Evolutionary conservation across 2,888 invertebrate species (phyloP).

Genomic region (Spilosoma lubricipeda): DNA sequence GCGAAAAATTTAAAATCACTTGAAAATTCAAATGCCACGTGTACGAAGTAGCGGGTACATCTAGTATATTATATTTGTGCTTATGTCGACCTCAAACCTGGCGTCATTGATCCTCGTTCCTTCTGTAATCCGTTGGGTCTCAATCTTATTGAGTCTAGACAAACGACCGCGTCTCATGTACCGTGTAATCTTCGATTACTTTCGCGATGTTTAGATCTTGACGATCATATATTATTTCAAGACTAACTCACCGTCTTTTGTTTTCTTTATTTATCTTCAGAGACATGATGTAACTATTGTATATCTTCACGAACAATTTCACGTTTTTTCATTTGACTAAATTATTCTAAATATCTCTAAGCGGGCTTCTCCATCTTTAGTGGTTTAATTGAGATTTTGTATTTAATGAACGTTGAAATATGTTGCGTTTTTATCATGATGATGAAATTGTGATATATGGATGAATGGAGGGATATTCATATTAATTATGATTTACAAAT

Average conservation of each 20-base stretch:
- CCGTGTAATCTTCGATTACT: slow-evolving; percentile 52
- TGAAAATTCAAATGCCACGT: too few relatives aligned
- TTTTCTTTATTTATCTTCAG: slow-evolving; percentile 11
- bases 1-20: too few relatives aligned
- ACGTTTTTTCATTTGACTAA: background rate
- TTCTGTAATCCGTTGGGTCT: slow-evolving; percentile 63
- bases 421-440: background rate
- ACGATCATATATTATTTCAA: slow-evolving; percentile 35
- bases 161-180: slow-evolving; percentile 61
- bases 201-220: slow-evolving; percentile 40
- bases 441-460: background rate
- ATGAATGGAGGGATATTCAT: too few relatives aligned
- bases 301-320: background rate
- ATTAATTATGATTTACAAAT: background rate
- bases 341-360: background rate
- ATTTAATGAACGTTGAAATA: background rate
- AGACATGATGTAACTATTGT: slow-evolving; percentile 3
- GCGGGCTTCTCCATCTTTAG: background rate
- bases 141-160: slow-evolving; percentile 64
- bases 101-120: slow-evolving; percentile 55
- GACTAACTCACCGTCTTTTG: slow-evolving; percentile 8
- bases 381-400: background rate
- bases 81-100: slow-evolving; percentile 62
- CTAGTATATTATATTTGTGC: slow-evolving; percentile 48
- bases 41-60: too few relatives aligned